Percentiles rank a stretch among this genome's conserved stretches.
These are phyloP conservation scores for Drosophila kikkawai DNA, from an alignment of 1,140 invertebrate species.

Conservation along the genomic window DNA sequence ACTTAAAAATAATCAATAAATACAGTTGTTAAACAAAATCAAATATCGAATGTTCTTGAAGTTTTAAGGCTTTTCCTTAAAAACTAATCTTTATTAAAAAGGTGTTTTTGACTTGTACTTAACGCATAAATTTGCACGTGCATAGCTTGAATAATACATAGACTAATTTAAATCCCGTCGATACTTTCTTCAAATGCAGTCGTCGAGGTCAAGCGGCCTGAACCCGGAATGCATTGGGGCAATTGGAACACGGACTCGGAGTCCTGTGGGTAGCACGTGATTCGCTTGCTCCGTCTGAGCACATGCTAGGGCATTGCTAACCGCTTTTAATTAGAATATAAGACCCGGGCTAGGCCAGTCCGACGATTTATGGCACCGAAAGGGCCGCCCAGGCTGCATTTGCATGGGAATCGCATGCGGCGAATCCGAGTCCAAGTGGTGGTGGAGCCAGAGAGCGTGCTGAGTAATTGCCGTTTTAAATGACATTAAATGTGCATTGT, in stretches of 20 bases:
- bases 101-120: not conserved
- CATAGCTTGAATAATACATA: constrained; percentile 13
- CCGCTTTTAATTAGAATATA: constrained; percentile 72
- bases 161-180: constrained; percentile 9
- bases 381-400: constrained; percentile 56
- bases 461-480: constrained; percentile 81
- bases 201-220: constrained; percentile 4
- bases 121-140: not conserved
- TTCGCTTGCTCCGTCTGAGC: constrained; percentile 5
- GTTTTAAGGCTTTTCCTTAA: not conserved
- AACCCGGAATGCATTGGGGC: constrained; percentile 1
- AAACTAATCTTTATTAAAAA: not conserved
- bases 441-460: constrained; percentile 48
- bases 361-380: constrained; percentile 73
- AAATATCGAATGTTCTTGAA: too few relatives aligned
- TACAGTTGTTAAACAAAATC: too few relatives aligned
- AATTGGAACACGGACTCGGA: not conserved
- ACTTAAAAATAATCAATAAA: not conserved
- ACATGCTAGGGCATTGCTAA: constrained; percentile 45
- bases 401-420: constrained; percentile 76
- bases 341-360: constrained; percentile 20
- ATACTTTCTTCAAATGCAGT: constrained; percentile 15
- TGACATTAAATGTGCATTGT: constrained; percentile 78
- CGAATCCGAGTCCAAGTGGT: constrained; percentile 52
- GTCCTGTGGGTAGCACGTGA: constrained; percentile 41